Evolutionary conservation across 2,113 vertebrate species (phyloP).

Genomic region (Heteronetta atricapilla): DNA sequence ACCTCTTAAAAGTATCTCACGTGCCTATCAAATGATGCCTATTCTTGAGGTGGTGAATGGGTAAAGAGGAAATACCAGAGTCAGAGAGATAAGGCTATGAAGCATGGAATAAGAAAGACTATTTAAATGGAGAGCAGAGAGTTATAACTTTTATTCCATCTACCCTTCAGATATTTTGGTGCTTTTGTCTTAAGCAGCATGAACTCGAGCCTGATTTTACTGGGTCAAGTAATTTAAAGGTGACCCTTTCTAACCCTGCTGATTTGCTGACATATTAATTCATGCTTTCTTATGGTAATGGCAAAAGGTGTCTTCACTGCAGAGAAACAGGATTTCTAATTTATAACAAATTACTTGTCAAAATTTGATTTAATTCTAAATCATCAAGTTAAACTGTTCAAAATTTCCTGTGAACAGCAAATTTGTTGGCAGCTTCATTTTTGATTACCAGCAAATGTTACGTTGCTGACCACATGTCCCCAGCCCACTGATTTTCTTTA

Average conservation of each 20-base stretch:
- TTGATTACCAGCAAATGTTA: neutral
- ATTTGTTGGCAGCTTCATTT: neutral
- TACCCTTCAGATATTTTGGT: neutral
- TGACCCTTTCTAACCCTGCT: neutral
- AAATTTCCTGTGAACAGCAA: neutral
- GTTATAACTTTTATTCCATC: neutral
- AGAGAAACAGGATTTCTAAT: neutral
- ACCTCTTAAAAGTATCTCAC: neutral
- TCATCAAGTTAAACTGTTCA: neutral
- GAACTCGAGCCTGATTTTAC: neutral
- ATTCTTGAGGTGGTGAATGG: neutral
- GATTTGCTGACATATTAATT: neutral
- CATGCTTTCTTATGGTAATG: neutral
- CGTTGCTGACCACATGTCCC: neutral
- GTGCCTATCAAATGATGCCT: neutral
- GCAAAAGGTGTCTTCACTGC: neutral
- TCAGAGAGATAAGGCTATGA: neutral
- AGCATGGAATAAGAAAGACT: neutral
- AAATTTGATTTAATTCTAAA: neutral
- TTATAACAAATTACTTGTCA: neutral
- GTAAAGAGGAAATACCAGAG: neutral
- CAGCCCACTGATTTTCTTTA: neutral
- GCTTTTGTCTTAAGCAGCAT: neutral
- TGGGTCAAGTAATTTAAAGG: neutral
- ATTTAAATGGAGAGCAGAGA: neutral